phyloP scores from a whole-genome alignment of 1,140 invertebrate species.

The Phymastichus coffea region DNA sequence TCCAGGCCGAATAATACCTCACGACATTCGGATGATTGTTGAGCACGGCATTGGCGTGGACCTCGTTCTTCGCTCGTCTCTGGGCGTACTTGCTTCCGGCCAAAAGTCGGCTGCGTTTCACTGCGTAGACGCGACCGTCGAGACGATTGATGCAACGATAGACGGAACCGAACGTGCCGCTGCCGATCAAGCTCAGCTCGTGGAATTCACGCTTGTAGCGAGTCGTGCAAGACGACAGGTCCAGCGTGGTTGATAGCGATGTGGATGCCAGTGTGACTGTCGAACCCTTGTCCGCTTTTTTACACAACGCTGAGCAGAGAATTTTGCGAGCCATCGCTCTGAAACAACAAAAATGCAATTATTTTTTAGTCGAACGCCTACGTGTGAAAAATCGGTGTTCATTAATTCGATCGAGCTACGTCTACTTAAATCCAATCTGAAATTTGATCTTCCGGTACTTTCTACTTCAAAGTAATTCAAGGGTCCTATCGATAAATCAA shows the following conservation, averaged over 20 bases:
- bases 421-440: no score
- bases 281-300: no score
- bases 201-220: conserved; percentile 84
- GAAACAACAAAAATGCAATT: no score
- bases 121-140: conserved; percentile 88
- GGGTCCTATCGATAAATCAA: no score
- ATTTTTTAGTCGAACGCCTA: no score
- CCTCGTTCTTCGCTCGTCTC: conserved; percentile 84
- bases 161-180: conserved; percentile 86
- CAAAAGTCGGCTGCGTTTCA: conserved; percentile 82
- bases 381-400: no score
- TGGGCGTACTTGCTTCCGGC: conserved; percentile 79
- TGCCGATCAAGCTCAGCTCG: conserved; percentile 75
- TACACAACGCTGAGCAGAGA: no score
- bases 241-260: conserved; percentile 68
- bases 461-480: no score
- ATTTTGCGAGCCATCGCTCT: no score
- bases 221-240: conserved; percentile 79
- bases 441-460: no score
- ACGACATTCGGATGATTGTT: conserved; percentile 87
- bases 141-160: conserved; percentile 86
- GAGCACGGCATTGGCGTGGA: conserved; percentile 88
- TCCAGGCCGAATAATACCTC: conserved; percentile 91
- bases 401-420: no score
- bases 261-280: no score